Conservation (phyloP, 2,113 vertebrate genomes). For the Melanostigma gelatinosum region DNA sequence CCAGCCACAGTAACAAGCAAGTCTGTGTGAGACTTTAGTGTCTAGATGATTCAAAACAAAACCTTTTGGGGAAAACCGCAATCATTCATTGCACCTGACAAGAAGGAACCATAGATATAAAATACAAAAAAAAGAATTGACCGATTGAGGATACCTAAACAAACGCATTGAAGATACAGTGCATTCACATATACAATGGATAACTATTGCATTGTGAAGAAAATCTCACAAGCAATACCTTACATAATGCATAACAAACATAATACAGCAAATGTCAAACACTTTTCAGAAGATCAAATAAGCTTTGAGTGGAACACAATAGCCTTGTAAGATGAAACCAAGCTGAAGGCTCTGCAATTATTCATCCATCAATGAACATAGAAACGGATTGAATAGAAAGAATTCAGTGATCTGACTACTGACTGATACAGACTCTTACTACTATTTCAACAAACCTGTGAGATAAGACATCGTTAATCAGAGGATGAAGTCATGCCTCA, state of each 20-base stretch:
- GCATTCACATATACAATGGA: background rate
- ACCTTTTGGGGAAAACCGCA: background rate
- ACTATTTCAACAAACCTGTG: too few relatives aligned
- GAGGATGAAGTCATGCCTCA: too few relatives aligned
- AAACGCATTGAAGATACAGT: background rate
- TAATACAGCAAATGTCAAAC: slow-evolving; percentile 18
- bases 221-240: slow-evolving; percentile 4
- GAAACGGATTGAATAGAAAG: background rate
- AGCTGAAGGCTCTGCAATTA: background rate
- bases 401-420: background rate
- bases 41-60: slow-evolving; percentile 2
- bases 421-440: too few relatives aligned
- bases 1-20: background rate
- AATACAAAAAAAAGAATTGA: background rate
- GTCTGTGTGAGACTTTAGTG: background rate
- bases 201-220: slow-evolving; percentile 1
- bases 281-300: background rate
- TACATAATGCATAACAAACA: background rate
- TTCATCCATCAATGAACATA: background rate
- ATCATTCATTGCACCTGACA: background rate
- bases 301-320: slow-evolving; percentile 1
- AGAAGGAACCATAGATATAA: background rate
- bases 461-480: too few relatives aligned
- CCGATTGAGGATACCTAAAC: background rate
- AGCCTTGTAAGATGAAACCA: background rate